phyloP scores from a whole-genome alignment of 2,113 vertebrate genomes.

The Hippocampus comes region DNA sequence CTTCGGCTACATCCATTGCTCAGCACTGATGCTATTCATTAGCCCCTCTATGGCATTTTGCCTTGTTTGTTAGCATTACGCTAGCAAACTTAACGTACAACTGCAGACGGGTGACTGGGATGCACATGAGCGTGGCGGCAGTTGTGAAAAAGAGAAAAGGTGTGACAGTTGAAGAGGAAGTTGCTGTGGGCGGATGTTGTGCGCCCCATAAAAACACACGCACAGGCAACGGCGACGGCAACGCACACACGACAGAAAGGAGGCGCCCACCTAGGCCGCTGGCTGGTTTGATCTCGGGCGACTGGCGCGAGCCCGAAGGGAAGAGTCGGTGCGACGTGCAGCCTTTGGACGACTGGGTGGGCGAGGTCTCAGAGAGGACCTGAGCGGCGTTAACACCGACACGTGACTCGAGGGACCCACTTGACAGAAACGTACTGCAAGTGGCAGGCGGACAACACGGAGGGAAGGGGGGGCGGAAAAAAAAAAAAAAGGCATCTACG shows the following conservation, averaged over 20 bases:
- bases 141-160: constrained; percentile 3
- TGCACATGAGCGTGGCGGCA: constrained; percentile 27
- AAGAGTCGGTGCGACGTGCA: constrained; percentile 85
- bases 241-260: constrained; percentile 11
- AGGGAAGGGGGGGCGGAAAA: neutral
- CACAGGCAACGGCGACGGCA: neutral
- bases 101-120: constrained; percentile 26
- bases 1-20: too few species aligned
- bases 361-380: constrained; percentile 90
- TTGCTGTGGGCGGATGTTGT: neutral
- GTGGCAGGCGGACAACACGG: neutral
- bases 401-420: constrained; percentile 6
- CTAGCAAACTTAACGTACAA: neutral
- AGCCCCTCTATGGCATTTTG: too few species aligned
- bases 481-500: neutral
- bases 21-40: too few species aligned
- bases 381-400: constrained; percentile 54
- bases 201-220: neutral
- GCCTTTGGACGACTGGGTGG: constrained; percentile 71
- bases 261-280: constrained; percentile 83
- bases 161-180: constrained; percentile 22
- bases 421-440: neutral
- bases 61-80: too few species aligned
- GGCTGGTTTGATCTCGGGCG: constrained; percentile 84
- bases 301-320: constrained; percentile 84